A percentile compares a stretch with the other conserved stretches of the same genome.
These are phyloP conservation scores for Scaptomyza parva DNA, from an alignment of 2,888 invertebrate species.

Conservation along the genomic window DNA sequence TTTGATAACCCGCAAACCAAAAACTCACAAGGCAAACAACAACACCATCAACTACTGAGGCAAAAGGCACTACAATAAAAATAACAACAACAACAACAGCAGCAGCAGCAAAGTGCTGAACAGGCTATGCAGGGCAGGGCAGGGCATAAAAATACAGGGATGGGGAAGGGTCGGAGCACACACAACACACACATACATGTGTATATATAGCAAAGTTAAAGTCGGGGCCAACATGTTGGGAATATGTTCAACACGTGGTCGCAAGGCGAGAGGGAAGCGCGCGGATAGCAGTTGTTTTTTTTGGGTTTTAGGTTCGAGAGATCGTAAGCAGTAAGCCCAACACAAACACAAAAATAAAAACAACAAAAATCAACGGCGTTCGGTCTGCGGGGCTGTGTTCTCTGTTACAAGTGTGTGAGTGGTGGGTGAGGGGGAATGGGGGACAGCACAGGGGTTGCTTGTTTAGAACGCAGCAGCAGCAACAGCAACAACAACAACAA, in stretches of 20 bases:
- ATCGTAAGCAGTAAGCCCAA: not conserved
- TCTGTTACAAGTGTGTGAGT: not conserved
- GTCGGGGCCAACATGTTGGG: conserved; percentile 65
- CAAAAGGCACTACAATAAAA: conserved; percentile 40
- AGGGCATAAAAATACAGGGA: conserved; percentile 6
- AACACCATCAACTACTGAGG: conserved; percentile 14
- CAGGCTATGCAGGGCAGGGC: conserved; percentile 35
- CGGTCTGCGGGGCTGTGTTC: conserved; percentile 1
- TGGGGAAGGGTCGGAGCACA: conserved; percentile 12
- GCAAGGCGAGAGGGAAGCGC: not conserved
- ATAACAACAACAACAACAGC: conserved; percentile 31
- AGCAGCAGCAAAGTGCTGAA: conserved; percentile 34
- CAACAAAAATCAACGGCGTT: conserved; percentile 34
- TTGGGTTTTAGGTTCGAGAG: conserved; percentile 22
- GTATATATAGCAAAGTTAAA: conserved; percentile 27
- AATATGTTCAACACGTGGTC: conserved; percentile 78
- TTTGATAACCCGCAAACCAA: conserved; percentile 74
- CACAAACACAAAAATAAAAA: conserved; percentile 33
- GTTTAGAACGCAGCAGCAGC: conserved; percentile 32
- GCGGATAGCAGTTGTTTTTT: conserved; percentile 2
- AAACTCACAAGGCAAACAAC: conserved; percentile 36
- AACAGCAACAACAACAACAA: conserved; percentile 4
- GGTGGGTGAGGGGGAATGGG: not conserved
- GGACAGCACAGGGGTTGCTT: conserved; percentile 20
- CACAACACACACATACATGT: conserved; percentile 7